Evolutionary conservation across 1,140 invertebrate species (phyloP), one percentile per base, ranked within the genome.

Genomic region (Samia ricini): DNA sequence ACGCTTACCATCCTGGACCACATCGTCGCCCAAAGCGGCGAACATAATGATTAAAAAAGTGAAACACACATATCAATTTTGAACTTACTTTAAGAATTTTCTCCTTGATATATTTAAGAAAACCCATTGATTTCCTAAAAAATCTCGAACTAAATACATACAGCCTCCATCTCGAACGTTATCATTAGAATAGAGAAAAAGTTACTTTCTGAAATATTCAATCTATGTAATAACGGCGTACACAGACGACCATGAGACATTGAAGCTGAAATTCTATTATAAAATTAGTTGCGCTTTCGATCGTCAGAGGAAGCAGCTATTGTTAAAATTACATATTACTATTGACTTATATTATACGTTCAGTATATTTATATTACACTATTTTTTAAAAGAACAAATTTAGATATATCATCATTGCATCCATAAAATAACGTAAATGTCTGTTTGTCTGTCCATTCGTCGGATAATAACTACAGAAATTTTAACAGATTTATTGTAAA

Each of bases 81-180:
- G n/a, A n/a, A n/a, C n/a, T n/a, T n/a, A n/a, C n/a, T n/a, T n/a
- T n/a, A n/a, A n/a, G n/a, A n/a, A n/a, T n/a, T n/a, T n/a, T n/a
- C n/a, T n/a, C n/a, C n/a, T 12, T 1, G 7, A 42, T 0, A 10
- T 15, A 4, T 42, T 5, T 2, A 42, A 42, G n/a, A 15, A 15
- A 15, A 15, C 2, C n/a, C 4, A 36, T 36, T 36, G 33, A 42
- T 42, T 5, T 42, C 15, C 33, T 42, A 0, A 10, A 42, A 42
- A 15, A 12, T 42, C 4, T 36, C n/a, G n/a, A n/a, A n/a, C n/a
- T n/a, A n/a, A n/a, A n/a, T n/a, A n/a, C n/a, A n/a, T n/a, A n/a
- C n/a, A n/a, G n/a, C n/a, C n/a, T n/a, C n/a, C n/a, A n/a, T 20
- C 8, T 51, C 48, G 12, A 18, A 60, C 24, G 8, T 60, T 60